Conservation (phyloP, 2,888 invertebrate species). For the Cephus sareptanus region DNA sequence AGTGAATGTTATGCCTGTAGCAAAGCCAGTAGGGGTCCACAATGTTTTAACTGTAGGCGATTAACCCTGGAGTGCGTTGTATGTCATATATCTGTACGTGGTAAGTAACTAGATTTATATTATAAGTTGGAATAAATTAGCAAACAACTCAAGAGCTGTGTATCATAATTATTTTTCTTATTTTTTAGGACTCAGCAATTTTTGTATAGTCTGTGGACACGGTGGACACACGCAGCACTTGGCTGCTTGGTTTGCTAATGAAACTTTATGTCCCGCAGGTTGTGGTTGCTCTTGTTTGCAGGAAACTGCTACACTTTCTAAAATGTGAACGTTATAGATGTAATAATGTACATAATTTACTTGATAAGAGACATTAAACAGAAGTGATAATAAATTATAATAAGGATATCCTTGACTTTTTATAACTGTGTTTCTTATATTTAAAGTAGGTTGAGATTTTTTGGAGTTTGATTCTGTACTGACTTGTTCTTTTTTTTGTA, state of each 20-base stretch:
- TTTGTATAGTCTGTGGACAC: conserved; percentile 91
- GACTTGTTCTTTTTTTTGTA: too few relatives aligned
- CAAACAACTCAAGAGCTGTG: too few relatives aligned
- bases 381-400: not conserved
- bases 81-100: conserved; percentile 88
- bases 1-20: conserved; percentile 80
- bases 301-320: conserved; percentile 72
- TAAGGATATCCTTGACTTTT: conserved; percentile 2
- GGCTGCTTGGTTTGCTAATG: conserved; percentile 82
- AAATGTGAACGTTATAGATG: conserved; percentile 51
- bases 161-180: conserved; percentile 7
- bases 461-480: too few relatives aligned
- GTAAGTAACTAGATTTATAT: conserved; percentile 53
- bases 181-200: conserved; percentile 75
- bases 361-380: conserved; percentile 1
- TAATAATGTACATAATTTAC: conserved; percentile 28
- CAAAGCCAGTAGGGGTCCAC: conserved; percentile 74
- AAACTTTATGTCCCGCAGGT: conserved; percentile 87
- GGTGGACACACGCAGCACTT: conserved; percentile 91
- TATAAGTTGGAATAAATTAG: too few relatives aligned
- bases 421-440: conserved; percentile 1
- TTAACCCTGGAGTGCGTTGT: conserved; percentile 84
- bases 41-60: conserved; percentile 79
- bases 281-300: conserved; percentile 91
- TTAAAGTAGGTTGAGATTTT: not conserved